These are phyloP conservation scores for Thalassarche chlororhynchos DNA, from an alignment of 2,113 vertebrate genomes.

Conservation along the genomic window DNA sequence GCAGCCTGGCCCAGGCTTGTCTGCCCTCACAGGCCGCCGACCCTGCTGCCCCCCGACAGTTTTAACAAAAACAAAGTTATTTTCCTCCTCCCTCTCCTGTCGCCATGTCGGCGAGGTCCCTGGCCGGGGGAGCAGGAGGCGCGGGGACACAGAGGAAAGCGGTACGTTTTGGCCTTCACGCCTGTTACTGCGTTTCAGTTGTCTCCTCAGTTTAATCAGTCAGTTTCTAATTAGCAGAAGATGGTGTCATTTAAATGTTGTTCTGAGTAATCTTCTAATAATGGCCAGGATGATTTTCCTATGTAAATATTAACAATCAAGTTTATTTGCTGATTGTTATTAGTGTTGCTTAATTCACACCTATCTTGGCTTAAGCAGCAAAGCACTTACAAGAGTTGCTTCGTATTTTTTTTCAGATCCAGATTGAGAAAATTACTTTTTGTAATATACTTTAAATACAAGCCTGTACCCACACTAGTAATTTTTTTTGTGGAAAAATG, in stretches of 20 bases:
- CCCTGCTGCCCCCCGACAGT: rapidly evolving
- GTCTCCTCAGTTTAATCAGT: neutral
- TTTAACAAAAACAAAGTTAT: rapidly evolving
- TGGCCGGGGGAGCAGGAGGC: rapidly evolving
- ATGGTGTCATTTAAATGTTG: neutral
- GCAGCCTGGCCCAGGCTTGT: rapidly evolving
- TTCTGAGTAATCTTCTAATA: slow-evolving; percentile 26
- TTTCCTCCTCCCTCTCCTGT: neutral
- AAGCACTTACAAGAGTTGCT: neutral
- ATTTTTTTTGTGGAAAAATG: neutral
- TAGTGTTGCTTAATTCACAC: neutral
- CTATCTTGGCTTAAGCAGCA: neutral
- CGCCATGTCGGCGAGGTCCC: rapidly evolving
- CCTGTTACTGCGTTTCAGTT: neutral
- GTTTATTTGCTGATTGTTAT: slow-evolving; percentile 27
- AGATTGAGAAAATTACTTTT: neutral
- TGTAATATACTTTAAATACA: neutral
- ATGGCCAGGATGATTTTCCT: neutral
- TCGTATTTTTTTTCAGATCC: neutral
- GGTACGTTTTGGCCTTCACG: rapidly evolving
- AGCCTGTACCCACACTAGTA: neutral
- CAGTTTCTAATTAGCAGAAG: neutral
- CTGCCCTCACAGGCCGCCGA: rapidly evolving
- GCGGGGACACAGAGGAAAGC: rapidly evolving
- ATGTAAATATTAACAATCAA: slow-evolving; percentile 27